Percentiles rank a stretch among this genome's conserved stretches.
These are phyloP conservation scores for Takifugu ocellatus DNA, from an alignment of 2,797 vertebrate species.

Conservation along the genomic window DNA sequence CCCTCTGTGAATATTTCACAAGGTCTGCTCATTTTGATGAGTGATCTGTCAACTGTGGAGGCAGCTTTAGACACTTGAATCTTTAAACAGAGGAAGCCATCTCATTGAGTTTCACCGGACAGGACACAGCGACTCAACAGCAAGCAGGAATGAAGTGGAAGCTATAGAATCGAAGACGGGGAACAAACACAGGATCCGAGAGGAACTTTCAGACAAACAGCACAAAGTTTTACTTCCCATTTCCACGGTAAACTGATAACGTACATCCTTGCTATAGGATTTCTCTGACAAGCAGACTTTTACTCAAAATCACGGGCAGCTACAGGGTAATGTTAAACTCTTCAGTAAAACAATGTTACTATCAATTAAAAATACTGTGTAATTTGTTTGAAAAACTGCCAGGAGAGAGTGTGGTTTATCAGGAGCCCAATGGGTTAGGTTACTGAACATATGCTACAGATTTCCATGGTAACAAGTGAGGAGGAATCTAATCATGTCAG, in stretches of 20 bases:
- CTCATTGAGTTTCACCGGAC: constrained; percentile 53
- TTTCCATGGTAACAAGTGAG: constrained; percentile 69
- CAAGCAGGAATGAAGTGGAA: constrained; percentile 46
- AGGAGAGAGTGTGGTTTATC: constrained; percentile 52
- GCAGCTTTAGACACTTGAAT: constrained; percentile 63
- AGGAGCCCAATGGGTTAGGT: constrained; percentile 50
- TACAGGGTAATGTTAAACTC: not conserved
- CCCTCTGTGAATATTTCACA: constrained; percentile 64
- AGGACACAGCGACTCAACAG: constrained; percentile 16
- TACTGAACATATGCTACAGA: constrained; percentile 67
- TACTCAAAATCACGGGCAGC: not conserved
- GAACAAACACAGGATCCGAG: constrained; percentile 25
- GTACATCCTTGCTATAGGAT: not conserved
- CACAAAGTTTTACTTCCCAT: constrained; percentile 20
- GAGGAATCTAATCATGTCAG: constrained; percentile 61
- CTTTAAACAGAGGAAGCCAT: constrained; percentile 69
- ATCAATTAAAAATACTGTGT: too few relatives aligned
- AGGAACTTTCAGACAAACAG: constrained; percentile 18
- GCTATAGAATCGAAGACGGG: constrained; percentile 26
- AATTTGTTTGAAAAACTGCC: constrained; percentile 12
- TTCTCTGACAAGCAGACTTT: not conserved
- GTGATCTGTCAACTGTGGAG: constrained; percentile 55
- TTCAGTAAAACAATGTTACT: not conserved
- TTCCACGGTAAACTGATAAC: not conserved
- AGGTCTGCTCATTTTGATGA: constrained; percentile 51